A percentile compares a stretch with the other conserved stretches of the same genome.
phyloP scores from a whole-genome alignment of 2,888 invertebrate genomes.

The Mythimna loreyi region DNA sequence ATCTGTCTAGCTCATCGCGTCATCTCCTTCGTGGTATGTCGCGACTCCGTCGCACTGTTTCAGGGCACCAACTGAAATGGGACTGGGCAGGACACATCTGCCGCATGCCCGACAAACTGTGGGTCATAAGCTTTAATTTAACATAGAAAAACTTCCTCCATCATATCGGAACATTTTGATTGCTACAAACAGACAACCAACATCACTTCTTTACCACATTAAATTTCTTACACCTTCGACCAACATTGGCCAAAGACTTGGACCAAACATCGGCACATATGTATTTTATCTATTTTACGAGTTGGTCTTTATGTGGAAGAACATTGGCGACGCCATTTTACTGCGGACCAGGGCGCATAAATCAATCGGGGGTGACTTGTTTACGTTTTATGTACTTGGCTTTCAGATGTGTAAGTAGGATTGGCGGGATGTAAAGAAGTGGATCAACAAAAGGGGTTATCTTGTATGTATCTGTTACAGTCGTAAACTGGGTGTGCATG shows the following conservation, averaged over 20 bases:
- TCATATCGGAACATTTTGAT: neutral
- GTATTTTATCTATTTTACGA: constrained; percentile 58
- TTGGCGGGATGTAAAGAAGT: constrained; percentile 27
- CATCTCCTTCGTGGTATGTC: too few relatives aligned
- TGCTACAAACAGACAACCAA: neutral
- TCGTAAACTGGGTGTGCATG: neutral
- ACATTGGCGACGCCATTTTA: constrained; percentile 60
- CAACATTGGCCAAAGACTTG: constrained; percentile 24
- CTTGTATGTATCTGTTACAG: constrained; percentile 1
- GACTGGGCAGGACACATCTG: too few relatives aligned
- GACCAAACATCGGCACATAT: constrained; percentile 43
- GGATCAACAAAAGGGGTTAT: constrained; percentile 17
- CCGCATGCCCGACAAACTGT: too few relatives aligned
- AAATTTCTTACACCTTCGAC: neutral
- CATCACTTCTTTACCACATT: neutral
- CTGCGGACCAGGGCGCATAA: constrained; percentile 49
- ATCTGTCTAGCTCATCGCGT: too few relatives aligned
- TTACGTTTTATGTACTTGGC: constrained; percentile 53
- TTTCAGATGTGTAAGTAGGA: constrained; percentile 37
- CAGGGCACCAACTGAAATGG: too few relatives aligned
- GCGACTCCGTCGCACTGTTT: too few relatives aligned
- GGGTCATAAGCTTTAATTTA: too few relatives aligned
- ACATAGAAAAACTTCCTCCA: too few relatives aligned
- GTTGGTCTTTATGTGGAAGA: constrained; percentile 42
- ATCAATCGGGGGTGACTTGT: constrained; percentile 60